A percentile compares a stretch with the other conserved stretches of the same genome.
These are phyloP conservation scores for Agrilus planipennis DNA, from an alignment of 1,140 invertebrate species.

Conservation along the genomic window DNA sequence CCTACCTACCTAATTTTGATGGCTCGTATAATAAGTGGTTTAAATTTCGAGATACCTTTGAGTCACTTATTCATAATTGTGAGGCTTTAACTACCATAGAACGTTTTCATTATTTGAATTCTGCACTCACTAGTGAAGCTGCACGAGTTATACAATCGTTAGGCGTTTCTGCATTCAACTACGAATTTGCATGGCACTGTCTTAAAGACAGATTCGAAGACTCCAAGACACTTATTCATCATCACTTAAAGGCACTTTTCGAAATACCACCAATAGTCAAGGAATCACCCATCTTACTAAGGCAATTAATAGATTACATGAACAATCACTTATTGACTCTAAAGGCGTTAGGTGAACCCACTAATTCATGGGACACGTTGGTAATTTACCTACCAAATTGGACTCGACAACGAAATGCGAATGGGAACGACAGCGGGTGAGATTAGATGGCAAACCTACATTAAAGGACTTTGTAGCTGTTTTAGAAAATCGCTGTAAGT, in stretches of 20 bases:
- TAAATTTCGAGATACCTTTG: no score
- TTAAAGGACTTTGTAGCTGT: no score
- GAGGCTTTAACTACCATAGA: no score
- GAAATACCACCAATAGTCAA: not conserved
- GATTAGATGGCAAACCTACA: no score
- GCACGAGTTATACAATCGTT: no score
- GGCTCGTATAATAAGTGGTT: no score
- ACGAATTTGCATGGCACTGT: not conserved
- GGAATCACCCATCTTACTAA: not conserved
- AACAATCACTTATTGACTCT: not conserved
- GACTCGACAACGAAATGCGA: conserved; percentile 2
- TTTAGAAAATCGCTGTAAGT: no score
- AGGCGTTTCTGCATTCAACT: not conserved
- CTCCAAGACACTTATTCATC: not conserved
- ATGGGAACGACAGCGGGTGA: no score
- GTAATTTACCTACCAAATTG: conserved; percentile 4
- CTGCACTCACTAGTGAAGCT: no score
- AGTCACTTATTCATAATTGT: no score
- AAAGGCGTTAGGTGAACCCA: conserved; percentile 3
- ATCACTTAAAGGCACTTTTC: not conserved
- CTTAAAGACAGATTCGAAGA: not conserved
- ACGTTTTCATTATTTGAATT: no score
- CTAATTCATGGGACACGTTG: conserved; percentile 3
- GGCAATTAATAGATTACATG: not conserved
- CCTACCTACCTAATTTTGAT: no score